Conservation (phyloP, 64 coral and sea anemone species). For the Montipora efflorescens region DNA sequence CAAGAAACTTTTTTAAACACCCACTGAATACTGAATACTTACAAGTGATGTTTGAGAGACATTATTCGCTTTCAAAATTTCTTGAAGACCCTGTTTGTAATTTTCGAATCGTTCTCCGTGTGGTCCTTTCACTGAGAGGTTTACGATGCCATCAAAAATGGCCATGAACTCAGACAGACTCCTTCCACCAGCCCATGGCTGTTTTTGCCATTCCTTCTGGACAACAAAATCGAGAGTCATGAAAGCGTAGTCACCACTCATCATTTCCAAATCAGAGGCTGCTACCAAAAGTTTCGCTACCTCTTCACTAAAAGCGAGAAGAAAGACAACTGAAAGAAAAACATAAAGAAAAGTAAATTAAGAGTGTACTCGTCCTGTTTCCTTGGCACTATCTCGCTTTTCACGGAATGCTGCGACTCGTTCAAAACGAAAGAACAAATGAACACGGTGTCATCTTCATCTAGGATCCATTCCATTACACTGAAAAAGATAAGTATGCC, state of each 20-base stretch:
- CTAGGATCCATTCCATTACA: too few relatives aligned
- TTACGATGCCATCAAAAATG: conserved; percentile 84
- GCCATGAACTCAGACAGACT: conserved; percentile 55
- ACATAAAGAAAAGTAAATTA: neutral
- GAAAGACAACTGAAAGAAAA: conserved; percentile 68
- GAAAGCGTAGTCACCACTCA: conserved; percentile 82
- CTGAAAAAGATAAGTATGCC: too few relatives aligned
- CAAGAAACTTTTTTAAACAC: too few relatives aligned
- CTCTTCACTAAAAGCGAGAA: conserved; percentile 67
- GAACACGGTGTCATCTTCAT: too few relatives aligned
- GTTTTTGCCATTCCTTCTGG: conserved; percentile 46
- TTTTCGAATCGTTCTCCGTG: conserved; percentile 28
- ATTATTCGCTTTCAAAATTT: conserved; percentile 37
- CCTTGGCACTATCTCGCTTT: neutral
- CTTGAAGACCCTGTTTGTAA: conserved; percentile 2
- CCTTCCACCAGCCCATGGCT: conserved; percentile 55
- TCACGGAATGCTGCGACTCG: too few relatives aligned
- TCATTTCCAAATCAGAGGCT: conserved; percentile 78
- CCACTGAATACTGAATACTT: conserved; percentile 14
- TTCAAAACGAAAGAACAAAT: too few relatives aligned
- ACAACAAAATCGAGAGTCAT: conserved; percentile 86
- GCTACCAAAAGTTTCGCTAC: conserved; percentile 77
- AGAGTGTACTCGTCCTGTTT: neutral
- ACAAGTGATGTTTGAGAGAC: conserved; percentile 46
- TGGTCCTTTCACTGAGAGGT: conserved; percentile 70